A percentile compares a stretch with the other conserved stretches of the same genome.
Evolutionary conservation across 2,888 invertebrate genomes (phyloP).

Genomic region (Drosophila nigricruria): DNA sequence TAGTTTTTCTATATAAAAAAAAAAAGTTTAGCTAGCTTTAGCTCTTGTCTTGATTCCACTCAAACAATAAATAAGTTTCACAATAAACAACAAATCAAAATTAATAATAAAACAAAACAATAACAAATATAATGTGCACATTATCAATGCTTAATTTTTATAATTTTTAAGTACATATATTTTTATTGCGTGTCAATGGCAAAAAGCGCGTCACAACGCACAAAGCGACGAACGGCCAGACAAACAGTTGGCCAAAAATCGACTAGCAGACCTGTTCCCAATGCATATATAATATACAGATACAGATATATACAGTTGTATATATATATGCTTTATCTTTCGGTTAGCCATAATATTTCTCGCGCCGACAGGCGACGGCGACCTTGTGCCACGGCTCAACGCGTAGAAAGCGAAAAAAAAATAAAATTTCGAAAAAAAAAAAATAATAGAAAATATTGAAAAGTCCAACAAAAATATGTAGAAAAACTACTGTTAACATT

Average conservation of each 20-base stretch:
- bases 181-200: slow-evolving; percentile 84
- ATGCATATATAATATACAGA: background rate
- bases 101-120: slow-evolving; percentile 25
- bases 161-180: slow-evolving; percentile 65
- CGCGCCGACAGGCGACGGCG: slow-evolving; percentile 76
- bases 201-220: slow-evolving; percentile 79
- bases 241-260: slow-evolving; percentile 56
- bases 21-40: background rate
- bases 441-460: slow-evolving; percentile 11
- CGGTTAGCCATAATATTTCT: slow-evolving; percentile 76
- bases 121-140: slow-evolving; percentile 44
- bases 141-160: slow-evolving; percentile 55
- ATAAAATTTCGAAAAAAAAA: background rate
- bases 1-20: too few species aligned
- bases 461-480: slow-evolving; percentile 22
- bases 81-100: background rate
- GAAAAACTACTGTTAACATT: slow-evolving; percentile 50
- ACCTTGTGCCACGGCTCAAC: slow-evolving; percentile 74
- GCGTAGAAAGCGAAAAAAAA: slow-evolving; percentile 73
- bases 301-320: background rate
- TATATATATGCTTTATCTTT: slow-evolving; percentile 61
- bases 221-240: slow-evolving; percentile 36
- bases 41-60: slow-evolving; percentile 24
- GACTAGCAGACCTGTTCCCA: slow-evolving; percentile 34
- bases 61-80: slow-evolving; percentile 38